phyloP scores from a whole-genome alignment of 2,113 vertebrate species.

The Meriones unguiculatus region DNA sequence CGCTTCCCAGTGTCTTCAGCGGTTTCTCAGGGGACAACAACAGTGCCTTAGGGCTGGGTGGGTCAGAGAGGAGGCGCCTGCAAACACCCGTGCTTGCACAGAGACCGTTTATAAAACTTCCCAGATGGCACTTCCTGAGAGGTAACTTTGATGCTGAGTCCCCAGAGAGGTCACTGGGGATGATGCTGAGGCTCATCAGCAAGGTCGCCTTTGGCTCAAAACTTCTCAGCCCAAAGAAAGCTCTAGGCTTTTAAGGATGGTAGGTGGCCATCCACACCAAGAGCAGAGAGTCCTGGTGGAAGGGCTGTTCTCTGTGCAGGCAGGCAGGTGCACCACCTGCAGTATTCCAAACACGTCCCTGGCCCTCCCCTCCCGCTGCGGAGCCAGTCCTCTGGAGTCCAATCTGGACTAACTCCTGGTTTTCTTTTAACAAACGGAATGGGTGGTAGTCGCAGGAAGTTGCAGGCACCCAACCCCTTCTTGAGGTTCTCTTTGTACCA shows the following conservation, averaged over 20 bases:
- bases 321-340: background rate
- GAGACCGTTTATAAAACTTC: background rate
- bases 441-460: background rate
- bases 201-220: background rate
- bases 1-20: background rate
- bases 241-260: accelerated
- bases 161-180: background rate
- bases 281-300: background rate
- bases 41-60: background rate
- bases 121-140: background rate
- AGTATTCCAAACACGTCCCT: background rate
- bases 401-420: background rate
- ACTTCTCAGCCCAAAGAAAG: background rate
- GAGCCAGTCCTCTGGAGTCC: background rate
- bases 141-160: background rate
- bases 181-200: background rate
- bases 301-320: background rate
- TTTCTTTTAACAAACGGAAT: background rate
- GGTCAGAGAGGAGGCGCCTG: background rate
- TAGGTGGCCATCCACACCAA: background rate
- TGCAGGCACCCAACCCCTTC: background rate
- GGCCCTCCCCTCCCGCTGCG: background rate
- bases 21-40: background rate
- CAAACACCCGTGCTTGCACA: background rate
- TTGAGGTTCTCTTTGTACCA: background rate